Conservation (phyloP, 2,113 vertebrate genomes). For the Orientallactaga bullata region DNA sequence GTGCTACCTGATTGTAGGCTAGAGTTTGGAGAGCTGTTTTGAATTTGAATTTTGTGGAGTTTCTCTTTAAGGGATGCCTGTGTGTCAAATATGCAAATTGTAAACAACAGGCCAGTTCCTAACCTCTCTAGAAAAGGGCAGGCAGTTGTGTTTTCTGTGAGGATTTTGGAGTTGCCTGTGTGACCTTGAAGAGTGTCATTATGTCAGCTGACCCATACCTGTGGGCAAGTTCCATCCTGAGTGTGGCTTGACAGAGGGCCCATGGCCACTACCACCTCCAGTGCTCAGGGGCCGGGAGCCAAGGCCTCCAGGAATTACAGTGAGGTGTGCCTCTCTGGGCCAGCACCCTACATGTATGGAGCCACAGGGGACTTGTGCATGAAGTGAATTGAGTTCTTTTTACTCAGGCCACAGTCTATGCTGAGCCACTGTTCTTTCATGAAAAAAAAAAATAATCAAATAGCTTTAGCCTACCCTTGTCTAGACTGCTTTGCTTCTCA, state of each 20-base stretch:
- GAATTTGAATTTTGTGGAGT: constrained; percentile 58
- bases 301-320: neutral
- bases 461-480: constrained; percentile 22
- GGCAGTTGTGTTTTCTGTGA: neutral
- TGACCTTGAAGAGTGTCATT: neutral
- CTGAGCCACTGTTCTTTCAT: constrained; percentile 12
- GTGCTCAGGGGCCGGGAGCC: neutral
- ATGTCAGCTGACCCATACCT: neutral
- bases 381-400: neutral
- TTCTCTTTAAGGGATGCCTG: constrained; percentile 42
- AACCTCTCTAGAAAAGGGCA: constrained; percentile 8
- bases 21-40: constrained; percentile 4
- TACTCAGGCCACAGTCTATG: neutral
- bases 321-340: neutral
- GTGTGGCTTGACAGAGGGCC: neutral
- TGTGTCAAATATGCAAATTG: neutral
- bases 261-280: neutral
- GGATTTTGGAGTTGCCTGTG: neutral
- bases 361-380: neutral
- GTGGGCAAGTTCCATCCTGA: neutral
- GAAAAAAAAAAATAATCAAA: constrained; percentile 52
- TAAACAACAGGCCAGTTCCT: constrained; percentile 39
- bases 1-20: constrained; percentile 38
- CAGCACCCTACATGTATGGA: neutral
- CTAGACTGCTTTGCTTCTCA: constrained; percentile 10